These are phyloP conservation scores for Schizopygopsis malacanthus DNA, from an alignment of 2,797 vertebrate genomes.

Conservation along the genomic window DNA sequence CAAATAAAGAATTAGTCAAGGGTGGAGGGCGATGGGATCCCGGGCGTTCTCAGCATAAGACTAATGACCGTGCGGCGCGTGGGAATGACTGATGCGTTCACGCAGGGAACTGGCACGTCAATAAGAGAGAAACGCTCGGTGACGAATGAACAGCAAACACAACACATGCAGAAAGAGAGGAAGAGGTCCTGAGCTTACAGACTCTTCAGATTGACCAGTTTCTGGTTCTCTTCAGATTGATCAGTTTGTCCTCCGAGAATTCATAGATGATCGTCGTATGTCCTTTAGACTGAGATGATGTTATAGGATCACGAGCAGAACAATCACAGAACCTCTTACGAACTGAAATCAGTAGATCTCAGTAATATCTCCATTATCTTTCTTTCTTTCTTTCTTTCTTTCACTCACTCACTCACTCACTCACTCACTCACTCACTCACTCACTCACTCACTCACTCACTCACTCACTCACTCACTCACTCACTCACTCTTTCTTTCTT, in stretches of 20 bases:
- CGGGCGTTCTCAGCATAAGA: conserved; percentile 72
- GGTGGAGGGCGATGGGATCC: conserved; percentile 72
- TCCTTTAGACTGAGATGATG: background rate
- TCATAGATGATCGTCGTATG: background rate
- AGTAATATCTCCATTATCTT: background rate
- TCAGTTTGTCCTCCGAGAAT: background rate
- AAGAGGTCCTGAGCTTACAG: background rate
- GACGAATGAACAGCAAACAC: conserved; percentile 57
- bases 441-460: no score
- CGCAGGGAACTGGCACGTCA: conserved; percentile 51
- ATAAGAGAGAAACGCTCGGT: conserved; percentile 62
- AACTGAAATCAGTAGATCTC: background rate
- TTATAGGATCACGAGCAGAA: no score
- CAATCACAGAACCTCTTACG: background rate
- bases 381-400: no score
- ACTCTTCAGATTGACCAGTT: no score
- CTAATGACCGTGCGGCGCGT: conserved; percentile 74
- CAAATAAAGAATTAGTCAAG: conserved; percentile 83
- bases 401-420: no score
- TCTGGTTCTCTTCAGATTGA: no score
- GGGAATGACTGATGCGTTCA: conserved; percentile 75
- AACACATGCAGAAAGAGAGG: conserved; percentile 16
- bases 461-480: no score
- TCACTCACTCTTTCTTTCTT: no score
- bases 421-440: no score